These are phyloP conservation scores for Geophilus truncorum DNA, from an alignment of 2,888 invertebrate species.

Conservation along the genomic window DNA sequence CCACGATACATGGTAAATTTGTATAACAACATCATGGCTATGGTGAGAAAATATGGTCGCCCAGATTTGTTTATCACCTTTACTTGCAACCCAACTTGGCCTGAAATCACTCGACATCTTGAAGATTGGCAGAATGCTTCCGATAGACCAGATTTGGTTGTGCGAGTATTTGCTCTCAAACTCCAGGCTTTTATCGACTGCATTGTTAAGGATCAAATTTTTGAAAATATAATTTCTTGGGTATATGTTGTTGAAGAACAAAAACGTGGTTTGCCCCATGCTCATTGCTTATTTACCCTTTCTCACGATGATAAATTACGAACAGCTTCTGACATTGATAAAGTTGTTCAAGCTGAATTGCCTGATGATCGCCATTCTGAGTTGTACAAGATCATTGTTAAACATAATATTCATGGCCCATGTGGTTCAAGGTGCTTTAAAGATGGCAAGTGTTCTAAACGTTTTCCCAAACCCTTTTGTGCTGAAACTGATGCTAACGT, in stretches of 20 bases:
- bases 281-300: conserved; percentile 38
- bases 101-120: conserved; percentile 46
- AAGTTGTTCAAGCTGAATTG: background rate
- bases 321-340: background rate
- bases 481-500: conserved; percentile 41
- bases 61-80: conserved; percentile 51
- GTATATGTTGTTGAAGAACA: conserved; percentile 41
- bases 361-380: background rate
- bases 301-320: conserved; percentile 33
- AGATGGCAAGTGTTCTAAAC: conserved; percentile 47
- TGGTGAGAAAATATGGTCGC: conserved; percentile 48
- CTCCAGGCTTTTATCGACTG: background rate
- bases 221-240: background rate
- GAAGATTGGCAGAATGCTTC: conserved; percentile 40
- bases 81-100: conserved; percentile 50
- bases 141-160: conserved; percentile 47
- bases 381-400: background rate
- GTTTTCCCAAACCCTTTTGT: conserved; percentile 44
- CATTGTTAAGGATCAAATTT: background rate
- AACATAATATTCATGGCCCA: conserved; percentile 27
- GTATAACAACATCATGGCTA: conserved; percentile 50
- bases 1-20: conserved; percentile 46
- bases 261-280: conserved; percentile 40
- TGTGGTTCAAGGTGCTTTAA: conserved; percentile 46
- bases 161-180: conserved; percentile 43